Evolutionary conservation across 1,140 invertebrate genomes (phyloP), one percentile per base, ranked within the genome.

Genomic region (Wasmannia auropunctata): DNA sequence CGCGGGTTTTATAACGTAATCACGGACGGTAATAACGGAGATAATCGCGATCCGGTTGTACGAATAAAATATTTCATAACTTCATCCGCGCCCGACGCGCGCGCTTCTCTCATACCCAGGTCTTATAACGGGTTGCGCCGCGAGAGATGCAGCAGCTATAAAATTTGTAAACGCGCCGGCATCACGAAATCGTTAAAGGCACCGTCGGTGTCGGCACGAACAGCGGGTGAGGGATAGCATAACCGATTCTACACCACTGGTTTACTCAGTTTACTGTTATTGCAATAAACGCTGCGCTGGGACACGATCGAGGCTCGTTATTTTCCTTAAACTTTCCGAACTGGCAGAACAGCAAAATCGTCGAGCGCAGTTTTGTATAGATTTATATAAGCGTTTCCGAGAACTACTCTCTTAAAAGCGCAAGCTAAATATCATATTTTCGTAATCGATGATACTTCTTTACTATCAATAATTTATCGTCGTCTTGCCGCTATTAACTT

Each of bases 181-280:
- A 80, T 80, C 76, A 67, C 60, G 62, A 80, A 80, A 83, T 83
- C 80, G 19, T 83, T 83, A 74, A 83, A 83, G 54, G 43, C 40
- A 65, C 25, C 54, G 43, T 22, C 43, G 31, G 11, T 10, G 58
- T 11, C n/a, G 46, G 22, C 16, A 37, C n/a, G 31, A 51, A 37
- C 4, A 4, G 8, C n/a, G 19, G 43, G 14, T 11, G 14, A 3
- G 19, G 31, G 2, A 51, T 67, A 54, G 76, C n/a, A n/a, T 37
- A 65, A 65, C 43, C 62, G 76, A 80, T 67, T 69, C 31, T 37
- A 43, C 5, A n/a, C 14, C 19, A 76, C 56, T 43, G 14, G 25
- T 76, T 79, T 79, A 79, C 60, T 79, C 31, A 8, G 25, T 76
- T 79, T 79, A 79, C 60, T 79, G 76, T 79, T 75, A 75, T 34